These are phyloP conservation scores for Brachyopa scutellaris DNA, from an alignment of 2,888 invertebrate species.

Conservation along the genomic window DNA sequence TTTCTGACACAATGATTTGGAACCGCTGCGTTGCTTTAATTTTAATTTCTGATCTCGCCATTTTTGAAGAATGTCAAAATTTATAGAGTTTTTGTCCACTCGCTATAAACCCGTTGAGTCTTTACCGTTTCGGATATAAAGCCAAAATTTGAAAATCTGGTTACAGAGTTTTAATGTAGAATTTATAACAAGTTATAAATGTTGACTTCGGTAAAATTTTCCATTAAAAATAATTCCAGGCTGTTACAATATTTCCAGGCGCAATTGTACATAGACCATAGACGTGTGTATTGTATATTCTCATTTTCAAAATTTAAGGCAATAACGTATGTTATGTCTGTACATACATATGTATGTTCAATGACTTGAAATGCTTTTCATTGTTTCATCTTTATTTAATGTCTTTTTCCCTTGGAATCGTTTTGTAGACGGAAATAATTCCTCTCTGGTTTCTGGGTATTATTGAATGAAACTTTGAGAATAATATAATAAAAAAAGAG, in stretches of 20 bases:
- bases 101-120: too few species aligned
- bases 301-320: slow-evolving; percentile 26
- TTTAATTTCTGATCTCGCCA: too few species aligned
- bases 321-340: too few species aligned
- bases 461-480: neutral
- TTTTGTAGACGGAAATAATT: slow-evolving; percentile 22
- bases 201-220: too few species aligned
- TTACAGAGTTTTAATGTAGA: too few species aligned
- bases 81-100: too few species aligned
- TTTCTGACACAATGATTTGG: too few species aligned
- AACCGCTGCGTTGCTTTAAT: too few species aligned
- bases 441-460: slow-evolving; percentile 4
- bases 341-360: slow-evolving; percentile 46
- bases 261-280: slow-evolving; percentile 13
- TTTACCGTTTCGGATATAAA: too few species aligned
- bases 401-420: slow-evolving; percentile 15
- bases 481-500: slow-evolving; percentile 12
- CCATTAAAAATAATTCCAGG: neutral
- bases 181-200: too few species aligned
- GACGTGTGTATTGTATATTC: neutral
- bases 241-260: neutral
- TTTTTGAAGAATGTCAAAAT: too few species aligned
- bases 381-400: slow-evolving; percentile 59
- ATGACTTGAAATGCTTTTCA: slow-evolving; percentile 42
- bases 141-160: too few species aligned